These are phyloP conservation scores for Regulus satrapa DNA, from an alignment of 2,113 vertebrate genomes.

Conservation along the genomic window DNA sequence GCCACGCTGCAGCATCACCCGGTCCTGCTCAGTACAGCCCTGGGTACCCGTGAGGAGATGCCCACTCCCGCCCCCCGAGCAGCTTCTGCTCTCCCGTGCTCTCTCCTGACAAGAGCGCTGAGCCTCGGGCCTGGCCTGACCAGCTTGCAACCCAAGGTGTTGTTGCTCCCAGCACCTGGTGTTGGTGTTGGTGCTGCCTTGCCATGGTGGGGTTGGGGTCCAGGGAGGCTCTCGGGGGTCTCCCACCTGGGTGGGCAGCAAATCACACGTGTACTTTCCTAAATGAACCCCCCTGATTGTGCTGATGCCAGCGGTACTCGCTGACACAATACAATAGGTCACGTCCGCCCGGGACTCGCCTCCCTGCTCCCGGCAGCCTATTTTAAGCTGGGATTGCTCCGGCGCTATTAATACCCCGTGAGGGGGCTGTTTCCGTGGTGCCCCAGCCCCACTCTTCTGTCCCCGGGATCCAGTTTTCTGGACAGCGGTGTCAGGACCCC, in stretches of 20 bases:
- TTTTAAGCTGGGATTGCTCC: constrained; percentile 58
- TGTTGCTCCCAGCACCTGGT: background rate
- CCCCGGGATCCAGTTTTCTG: background rate
- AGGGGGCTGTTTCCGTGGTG: constrained; percentile 29
- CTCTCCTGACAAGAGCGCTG: background rate
- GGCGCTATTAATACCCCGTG: constrained; percentile 43
- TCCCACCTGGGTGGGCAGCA: background rate
- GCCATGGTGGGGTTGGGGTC: no score
- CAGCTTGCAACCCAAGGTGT: background rate
- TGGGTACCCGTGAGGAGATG: background rate
- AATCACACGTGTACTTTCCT: background rate
- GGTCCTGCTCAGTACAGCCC: background rate
- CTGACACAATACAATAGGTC: constrained; percentile 68
- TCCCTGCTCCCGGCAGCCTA: constrained; percentile 45
- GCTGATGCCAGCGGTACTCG: background rate
- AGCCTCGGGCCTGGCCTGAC: background rate
- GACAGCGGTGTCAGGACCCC: background rate
- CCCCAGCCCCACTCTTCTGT: background rate
- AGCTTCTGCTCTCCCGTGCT: background rate
- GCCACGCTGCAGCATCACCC: background rate
- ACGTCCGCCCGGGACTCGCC: constrained; percentile 26
- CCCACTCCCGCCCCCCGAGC: background rate
- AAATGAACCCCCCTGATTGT: background rate
- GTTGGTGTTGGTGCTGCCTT: background rate
- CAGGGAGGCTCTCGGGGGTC: background rate